Percentiles rank a stretch among this genome's conserved stretches.
Evolutionary conservation across 2,888 invertebrate species (phyloP).

Genomic region (Scaptomyza flava): DNA sequence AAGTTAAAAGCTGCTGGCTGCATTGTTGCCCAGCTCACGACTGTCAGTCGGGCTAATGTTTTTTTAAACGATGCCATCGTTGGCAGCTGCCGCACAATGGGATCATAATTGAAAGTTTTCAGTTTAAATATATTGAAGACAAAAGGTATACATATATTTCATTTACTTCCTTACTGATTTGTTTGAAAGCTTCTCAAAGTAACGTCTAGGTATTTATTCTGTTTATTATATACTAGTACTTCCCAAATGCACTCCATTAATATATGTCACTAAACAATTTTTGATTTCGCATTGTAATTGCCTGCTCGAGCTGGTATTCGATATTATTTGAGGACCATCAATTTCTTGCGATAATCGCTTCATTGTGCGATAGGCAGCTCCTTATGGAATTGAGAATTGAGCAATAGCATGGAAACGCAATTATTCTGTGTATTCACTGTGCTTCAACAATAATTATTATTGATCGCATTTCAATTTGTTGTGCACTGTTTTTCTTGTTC

Average conservation of each 20-base stretch:
- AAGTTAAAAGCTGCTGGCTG: slow-evolving; percentile 22
- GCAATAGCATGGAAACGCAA: slow-evolving; percentile 80
- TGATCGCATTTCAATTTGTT: slow-evolving; percentile 80
- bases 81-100: slow-evolving; percentile 47
- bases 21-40: slow-evolving; percentile 23
- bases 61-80: slow-evolving; percentile 68
- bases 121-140: neutral
- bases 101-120: slow-evolving; percentile 37
- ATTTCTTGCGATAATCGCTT: slow-evolving; percentile 63
- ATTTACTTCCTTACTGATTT: neutral
- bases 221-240: neutral
- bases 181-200: neutral
- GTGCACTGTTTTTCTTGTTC: slow-evolving; percentile 46
- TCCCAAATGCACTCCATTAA: slow-evolving; percentile 15
- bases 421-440: slow-evolving; percentile 78
- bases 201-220: neutral
- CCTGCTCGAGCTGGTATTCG: slow-evolving; percentile 30
- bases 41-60: slow-evolving; percentile 66
- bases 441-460: slow-evolving; percentile 79
- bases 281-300: slow-evolving; percentile 22
- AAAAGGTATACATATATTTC: neutral
- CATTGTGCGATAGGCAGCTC: slow-evolving; percentile 65
- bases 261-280: slow-evolving; percentile 26
- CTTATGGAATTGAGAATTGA: slow-evolving; percentile 73
- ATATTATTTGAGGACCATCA: slow-evolving; percentile 54